These are phyloP conservation scores for Apolygus lucorum DNA, from an alignment of 1,140 invertebrate genomes.

Conservation along the genomic window DNA sequence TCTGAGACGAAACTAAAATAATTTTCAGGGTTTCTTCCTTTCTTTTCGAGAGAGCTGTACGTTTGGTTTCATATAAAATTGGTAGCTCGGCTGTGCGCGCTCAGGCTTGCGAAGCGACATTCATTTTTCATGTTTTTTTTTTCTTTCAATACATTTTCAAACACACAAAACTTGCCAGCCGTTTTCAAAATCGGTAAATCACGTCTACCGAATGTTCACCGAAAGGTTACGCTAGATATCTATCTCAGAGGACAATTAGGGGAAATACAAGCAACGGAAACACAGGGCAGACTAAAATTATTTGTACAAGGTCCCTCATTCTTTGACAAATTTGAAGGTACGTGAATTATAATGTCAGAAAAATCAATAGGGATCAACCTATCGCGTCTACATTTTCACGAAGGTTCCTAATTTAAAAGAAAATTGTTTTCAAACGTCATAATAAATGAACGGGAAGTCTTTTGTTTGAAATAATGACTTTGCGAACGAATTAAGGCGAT, in stretches of 20 bases:
- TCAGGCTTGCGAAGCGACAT: too few species aligned
- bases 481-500: neutral
- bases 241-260: too few species aligned
- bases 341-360: slow-evolving; percentile 1
- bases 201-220: too few species aligned
- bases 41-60: too few species aligned
- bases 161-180: too few species aligned
- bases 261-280: neutral
- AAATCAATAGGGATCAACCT: neutral
- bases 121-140: too few species aligned
- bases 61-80: too few species aligned
- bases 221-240: neutral
- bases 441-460: neutral
- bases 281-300: neutral
- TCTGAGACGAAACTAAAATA: neutral
- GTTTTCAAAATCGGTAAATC: too few species aligned
- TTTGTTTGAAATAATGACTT: neutral
- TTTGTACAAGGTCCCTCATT: slow-evolving; percentile 12
- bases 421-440: neutral
- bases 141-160: too few species aligned
- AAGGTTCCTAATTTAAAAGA: neutral
- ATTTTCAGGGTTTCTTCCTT: neutral
- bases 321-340: slow-evolving; percentile 6
- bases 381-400: too few species aligned
- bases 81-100: too few species aligned